Conservation (phyloP, 1,140 invertebrate species). For the Archivesica marissinica region DNA sequence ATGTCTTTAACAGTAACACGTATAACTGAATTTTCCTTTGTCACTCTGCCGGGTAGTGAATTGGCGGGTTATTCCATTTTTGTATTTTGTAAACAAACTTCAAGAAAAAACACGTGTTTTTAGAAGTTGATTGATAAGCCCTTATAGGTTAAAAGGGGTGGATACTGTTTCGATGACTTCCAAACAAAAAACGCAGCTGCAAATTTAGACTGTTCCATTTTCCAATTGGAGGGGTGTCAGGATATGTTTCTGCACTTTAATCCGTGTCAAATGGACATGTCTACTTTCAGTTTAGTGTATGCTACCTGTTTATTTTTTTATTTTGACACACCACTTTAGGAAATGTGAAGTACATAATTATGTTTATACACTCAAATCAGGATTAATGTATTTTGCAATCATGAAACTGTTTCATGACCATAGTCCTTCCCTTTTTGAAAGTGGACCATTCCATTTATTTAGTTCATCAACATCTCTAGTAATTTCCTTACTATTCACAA, state of each 20-base stretch:
- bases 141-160: background rate
- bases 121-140: background rate
- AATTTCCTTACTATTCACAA: no score
- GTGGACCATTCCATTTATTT: background rate
- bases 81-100: conserved; percentile 55
- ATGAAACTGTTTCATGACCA: no score
- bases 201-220: conserved; percentile 46
- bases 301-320: no score
- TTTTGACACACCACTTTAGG: no score
- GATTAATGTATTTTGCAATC: no score
- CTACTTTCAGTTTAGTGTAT: conserved; percentile 25
- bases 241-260: background rate
- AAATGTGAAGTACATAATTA: no score
- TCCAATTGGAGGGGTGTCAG: conserved; percentile 41
- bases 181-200: background rate
- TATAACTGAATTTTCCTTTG: background rate
- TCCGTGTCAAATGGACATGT: background rate
- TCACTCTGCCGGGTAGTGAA: conserved; percentile 20
- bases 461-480: no score
- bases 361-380: no score
- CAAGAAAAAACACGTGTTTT: conserved; percentile 53
- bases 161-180: background rate
- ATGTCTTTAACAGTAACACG: background rate
- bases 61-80: conserved; percentile 60
- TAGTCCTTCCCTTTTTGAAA: no score